These are phyloP conservation scores for Panulirus ornatus DNA, from an alignment of 1,140 invertebrate species.

Conservation along the genomic window DNA sequence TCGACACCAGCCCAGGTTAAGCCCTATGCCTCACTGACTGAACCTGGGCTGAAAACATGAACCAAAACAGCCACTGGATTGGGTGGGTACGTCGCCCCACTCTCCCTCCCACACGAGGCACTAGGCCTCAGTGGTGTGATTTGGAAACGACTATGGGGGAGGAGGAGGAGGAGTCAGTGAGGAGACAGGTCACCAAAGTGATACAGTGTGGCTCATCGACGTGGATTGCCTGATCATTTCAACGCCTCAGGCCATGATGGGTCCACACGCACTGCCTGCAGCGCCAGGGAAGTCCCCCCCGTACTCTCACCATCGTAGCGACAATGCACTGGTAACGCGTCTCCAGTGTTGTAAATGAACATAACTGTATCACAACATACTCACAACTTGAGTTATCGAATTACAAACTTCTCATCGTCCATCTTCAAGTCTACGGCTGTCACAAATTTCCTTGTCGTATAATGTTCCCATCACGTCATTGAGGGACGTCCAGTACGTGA, in stretches of 20 bases:
- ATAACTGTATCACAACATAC: background rate
- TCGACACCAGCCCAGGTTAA: background rate
- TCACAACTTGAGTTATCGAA: background rate
- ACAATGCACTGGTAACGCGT: background rate
- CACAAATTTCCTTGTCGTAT: background rate
- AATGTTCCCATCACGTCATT: no score
- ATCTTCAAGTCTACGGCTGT: background rate
- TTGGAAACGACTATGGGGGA: constrained; percentile 14
- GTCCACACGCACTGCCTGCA: constrained; percentile 4
- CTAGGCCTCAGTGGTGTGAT: background rate
- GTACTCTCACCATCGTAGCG: background rate
- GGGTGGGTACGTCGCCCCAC: no score
- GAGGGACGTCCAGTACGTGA: no score
- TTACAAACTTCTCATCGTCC: no score
- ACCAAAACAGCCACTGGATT: background rate
- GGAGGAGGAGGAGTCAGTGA: no score
- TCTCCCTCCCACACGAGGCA: no score
- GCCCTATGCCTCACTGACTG: background rate
- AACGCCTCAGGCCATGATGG: no score
- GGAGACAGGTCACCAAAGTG: no score
- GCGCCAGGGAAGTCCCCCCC: background rate
- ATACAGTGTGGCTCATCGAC: no score
- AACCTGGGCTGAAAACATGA: background rate
- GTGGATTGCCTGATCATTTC: no score
- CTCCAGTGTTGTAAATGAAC: background rate